Evolutionary conservation across 2,888 invertebrate species (phyloP).

Genomic region (Thymelicus lineola): DNA sequence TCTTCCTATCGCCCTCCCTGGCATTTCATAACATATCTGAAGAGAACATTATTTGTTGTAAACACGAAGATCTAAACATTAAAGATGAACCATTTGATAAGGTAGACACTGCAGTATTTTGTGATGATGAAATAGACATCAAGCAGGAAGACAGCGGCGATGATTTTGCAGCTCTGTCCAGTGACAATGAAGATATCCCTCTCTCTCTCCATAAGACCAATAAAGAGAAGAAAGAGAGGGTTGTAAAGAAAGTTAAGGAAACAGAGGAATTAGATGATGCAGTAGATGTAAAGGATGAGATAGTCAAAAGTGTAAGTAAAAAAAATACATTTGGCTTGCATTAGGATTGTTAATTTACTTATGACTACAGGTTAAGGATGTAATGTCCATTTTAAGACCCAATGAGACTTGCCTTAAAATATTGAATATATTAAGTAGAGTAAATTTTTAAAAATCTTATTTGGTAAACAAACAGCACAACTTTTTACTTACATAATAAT

Average conservation of each 20-base stretch:
- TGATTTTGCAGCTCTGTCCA: conserved; percentile 49
- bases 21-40: conserved; percentile 29
- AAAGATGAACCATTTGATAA: conserved; percentile 53
- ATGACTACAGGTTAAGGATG: too few relatives aligned
- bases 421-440: too few relatives aligned
- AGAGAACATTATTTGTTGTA: conserved; percentile 23
- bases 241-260: conserved; percentile 49
- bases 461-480: too few relatives aligned
- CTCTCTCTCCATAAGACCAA: conserved; percentile 60
- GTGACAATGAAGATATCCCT: conserved; percentile 67
- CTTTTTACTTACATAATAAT: too few relatives aligned
- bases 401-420: too few relatives aligned
- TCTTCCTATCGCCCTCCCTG: conserved; percentile 44
- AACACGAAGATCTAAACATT: conserved; percentile 42
- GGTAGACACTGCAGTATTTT: conserved; percentile 34
- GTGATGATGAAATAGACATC: conserved; percentile 48
- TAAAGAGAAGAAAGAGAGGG: conserved; percentile 53
- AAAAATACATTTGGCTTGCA: background rate
- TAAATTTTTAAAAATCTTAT: too few relatives aligned
- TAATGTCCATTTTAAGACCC: too few relatives aligned
- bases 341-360: too few relatives aligned
- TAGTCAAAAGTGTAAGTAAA: conserved; percentile 19
- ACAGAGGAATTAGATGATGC: conserved; percentile 39
- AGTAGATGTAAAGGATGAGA: conserved; percentile 10
- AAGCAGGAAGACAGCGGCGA: conserved; percentile 59